Evolutionary conservation across 2,113 vertebrate genomes (phyloP).

Genomic region (Kryptolebias marmoratus): DNA sequence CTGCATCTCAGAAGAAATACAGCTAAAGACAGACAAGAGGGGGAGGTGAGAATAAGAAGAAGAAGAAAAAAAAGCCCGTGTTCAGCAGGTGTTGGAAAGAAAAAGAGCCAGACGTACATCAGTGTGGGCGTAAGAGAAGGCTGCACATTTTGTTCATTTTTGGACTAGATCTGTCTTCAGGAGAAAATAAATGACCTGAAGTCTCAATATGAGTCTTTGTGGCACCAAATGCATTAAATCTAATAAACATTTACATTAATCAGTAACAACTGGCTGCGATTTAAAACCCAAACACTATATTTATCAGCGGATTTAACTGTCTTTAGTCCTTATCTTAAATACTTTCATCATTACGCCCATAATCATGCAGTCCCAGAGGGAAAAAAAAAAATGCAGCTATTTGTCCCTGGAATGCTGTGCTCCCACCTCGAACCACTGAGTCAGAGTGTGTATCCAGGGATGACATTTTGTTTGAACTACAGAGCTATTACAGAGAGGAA

Average conservation of each 20-base stretch:
- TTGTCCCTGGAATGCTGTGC: slow-evolving; percentile 11
- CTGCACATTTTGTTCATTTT: slow-evolving; percentile 18
- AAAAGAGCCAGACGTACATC: slow-evolving; percentile 43
- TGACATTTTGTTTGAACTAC: slow-evolving; percentile 55
- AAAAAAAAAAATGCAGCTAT: slow-evolving; percentile 3
- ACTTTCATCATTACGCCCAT: neutral
- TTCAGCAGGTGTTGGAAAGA: slow-evolving; percentile 37
- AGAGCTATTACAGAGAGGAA: slow-evolving; percentile 40
- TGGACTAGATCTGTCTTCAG: slow-evolving; percentile 15
- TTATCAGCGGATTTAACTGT: neutral
- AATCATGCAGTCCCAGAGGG: neutral
- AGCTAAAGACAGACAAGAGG: slow-evolving; percentile 37
- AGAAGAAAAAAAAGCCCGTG: slow-evolving; percentile 11
- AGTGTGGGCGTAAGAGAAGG: slow-evolving; percentile 22
- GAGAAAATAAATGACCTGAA: neutral
- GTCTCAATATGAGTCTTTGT: slow-evolving; percentile 10
- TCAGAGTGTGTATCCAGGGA: slow-evolving; percentile 21
- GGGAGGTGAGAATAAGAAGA: slow-evolving; percentile 15
- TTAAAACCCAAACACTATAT: slow-evolving; percentile 2
- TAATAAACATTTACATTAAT: slow-evolving; percentile 7
- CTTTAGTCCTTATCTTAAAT: neutral
- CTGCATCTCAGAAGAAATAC: slow-evolving; percentile 13
- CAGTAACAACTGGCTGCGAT: slow-evolving; percentile 6
- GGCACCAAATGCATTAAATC: slow-evolving; percentile 16
- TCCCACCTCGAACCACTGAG: slow-evolving; percentile 32